Conservation (phyloP, 2,113 vertebrate genomes). For the Proterorhinus semilunaris region DNA sequence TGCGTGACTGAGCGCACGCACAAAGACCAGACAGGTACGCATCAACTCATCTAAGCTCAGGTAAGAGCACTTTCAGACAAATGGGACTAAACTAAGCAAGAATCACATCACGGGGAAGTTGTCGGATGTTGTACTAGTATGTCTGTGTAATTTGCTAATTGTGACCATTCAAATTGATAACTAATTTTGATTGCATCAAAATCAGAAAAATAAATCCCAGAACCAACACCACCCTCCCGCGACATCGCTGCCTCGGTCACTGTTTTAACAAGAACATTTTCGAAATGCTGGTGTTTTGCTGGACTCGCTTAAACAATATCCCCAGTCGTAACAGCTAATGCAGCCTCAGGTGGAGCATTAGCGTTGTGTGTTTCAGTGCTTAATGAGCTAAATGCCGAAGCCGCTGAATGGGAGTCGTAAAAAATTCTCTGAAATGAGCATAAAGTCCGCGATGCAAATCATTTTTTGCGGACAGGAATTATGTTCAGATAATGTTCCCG, state of each 20-base stretch:
- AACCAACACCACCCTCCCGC: neutral
- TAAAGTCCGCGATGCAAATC: slow-evolving; percentile 27
- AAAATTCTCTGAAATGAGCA: slow-evolving; percentile 29
- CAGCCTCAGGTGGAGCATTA: slow-evolving; percentile 40
- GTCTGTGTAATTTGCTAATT: no score
- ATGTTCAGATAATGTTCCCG: slow-evolving; percentile 10
- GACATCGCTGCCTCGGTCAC: slow-evolving; percentile 38
- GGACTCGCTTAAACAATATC: slow-evolving; percentile 47
- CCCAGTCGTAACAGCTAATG: slow-evolving; percentile 38
- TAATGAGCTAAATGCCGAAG: slow-evolving; percentile 56
- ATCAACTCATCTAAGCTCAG: no score
- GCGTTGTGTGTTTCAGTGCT: slow-evolving; percentile 58
- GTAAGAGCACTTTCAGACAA: no score
- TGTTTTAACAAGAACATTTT: slow-evolving; percentile 29
- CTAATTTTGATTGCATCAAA: no score
- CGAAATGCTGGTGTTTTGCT: slow-evolving; percentile 41
- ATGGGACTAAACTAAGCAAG: no score
- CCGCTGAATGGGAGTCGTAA: slow-evolving; percentile 19
- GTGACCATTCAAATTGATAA: no score
- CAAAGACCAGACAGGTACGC: no score
- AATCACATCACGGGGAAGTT: no score
- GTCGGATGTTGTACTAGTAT: no score
- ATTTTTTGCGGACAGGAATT: slow-evolving; percentile 22
- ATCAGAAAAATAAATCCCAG: neutral
- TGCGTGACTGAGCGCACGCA: no score